Percentiles rank a stretch among this genome's conserved stretches.
phyloP scores from a whole-genome alignment of 2,888 invertebrate species.

The Hemicrepidius hirtus region DNA sequence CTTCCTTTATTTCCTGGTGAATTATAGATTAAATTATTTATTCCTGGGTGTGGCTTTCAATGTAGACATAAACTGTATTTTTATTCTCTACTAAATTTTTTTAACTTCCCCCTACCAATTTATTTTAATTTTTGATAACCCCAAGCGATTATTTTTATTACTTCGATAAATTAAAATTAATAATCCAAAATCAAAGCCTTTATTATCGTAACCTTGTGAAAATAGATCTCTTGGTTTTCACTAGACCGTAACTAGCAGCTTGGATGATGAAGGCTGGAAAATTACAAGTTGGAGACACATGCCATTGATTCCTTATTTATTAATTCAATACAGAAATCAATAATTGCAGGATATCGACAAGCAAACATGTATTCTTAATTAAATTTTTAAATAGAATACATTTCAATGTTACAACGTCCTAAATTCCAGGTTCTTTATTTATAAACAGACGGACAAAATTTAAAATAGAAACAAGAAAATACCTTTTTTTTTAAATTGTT shows the following conservation, averaged over 20 bases:
- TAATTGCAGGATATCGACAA: neutral
- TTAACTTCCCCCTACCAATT: no score
- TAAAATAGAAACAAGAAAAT: no score
- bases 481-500: no score
- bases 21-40: slow-evolving; percentile 17
- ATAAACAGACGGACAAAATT: no score
- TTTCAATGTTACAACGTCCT: no score
- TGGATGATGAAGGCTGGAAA: slow-evolving; percentile 18
- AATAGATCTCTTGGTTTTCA: slow-evolving; percentile 27
- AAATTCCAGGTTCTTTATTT: no score
- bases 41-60: slow-evolving; percentile 9
- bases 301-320: slow-evolving; percentile 4
- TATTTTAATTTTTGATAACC: no score
- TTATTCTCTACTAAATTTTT: no score
- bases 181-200: neutral
- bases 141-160: neutral
- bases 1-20: slow-evolving; percentile 4
- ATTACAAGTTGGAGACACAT: slow-evolving; percentile 4
- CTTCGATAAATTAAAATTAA: neutral
- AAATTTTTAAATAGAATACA: no score
- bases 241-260: slow-evolving; percentile 20
- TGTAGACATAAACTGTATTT: no score
- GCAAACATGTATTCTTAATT: neutral
- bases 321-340: neutral
- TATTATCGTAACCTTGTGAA: slow-evolving; percentile 28